A percentile compares a stretch with the other conserved stretches of the same genome.
phyloP scores from a whole-genome alignment of 2,888 invertebrate genomes.

The Psylliodes chrysocephalus region DNA sequence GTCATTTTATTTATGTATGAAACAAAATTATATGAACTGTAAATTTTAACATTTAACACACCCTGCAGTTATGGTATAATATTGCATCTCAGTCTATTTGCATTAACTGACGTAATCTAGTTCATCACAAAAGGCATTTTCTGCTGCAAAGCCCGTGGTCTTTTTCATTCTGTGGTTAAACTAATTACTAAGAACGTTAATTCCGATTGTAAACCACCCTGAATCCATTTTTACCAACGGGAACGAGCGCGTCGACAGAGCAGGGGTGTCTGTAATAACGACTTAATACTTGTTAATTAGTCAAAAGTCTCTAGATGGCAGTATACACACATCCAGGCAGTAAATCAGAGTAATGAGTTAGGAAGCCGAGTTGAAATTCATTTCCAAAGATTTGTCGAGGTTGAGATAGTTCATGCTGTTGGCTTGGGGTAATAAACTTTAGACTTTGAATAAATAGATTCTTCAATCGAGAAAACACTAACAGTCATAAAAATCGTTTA shows the following conservation, averaged over 20 bases:
- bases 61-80: no score
- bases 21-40: no score
- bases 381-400: constrained; percentile 36
- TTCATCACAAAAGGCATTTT: no score
- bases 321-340: constrained; percentile 49
- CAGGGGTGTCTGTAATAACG: constrained; percentile 50
- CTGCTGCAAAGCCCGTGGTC: background rate
- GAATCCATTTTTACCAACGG: constrained; percentile 44
- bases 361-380: constrained; percentile 40
- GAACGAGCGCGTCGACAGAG: constrained; percentile 17
- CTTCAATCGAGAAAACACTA: constrained; percentile 15
- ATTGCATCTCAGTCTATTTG: no score
- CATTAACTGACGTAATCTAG: no score
- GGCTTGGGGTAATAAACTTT: constrained; percentile 22
- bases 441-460: constrained; percentile 25
- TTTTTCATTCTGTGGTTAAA: constrained; percentile 48
- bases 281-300: constrained; percentile 54
- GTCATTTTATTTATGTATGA: no score
- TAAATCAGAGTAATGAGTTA: constrained; percentile 50
- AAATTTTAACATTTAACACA: no score
- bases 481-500: constrained; percentile 23
- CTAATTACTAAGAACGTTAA: constrained; percentile 51
- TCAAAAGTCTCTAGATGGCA: constrained; percentile 48
- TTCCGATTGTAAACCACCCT: constrained; percentile 44
- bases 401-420: constrained; percentile 29